Evolutionary conservation across 2,113 vertebrate species (phyloP), one percentile per base, ranked within the genome.

Genomic region (Anas platyrhynchos): DNA sequence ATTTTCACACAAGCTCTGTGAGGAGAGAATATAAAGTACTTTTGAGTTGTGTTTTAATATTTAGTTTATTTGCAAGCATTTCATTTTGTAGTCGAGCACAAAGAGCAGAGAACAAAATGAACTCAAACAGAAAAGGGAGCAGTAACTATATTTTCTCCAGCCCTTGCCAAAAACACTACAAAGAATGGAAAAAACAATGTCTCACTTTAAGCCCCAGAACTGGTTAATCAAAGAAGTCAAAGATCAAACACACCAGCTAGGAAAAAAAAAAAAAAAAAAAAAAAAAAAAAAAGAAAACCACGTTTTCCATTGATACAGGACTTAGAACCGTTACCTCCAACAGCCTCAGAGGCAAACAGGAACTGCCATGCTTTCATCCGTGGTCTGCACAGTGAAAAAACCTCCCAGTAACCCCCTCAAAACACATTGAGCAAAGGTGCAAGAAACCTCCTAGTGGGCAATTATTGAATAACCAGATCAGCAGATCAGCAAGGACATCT

Each of bases 291-390:
- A 11, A 43, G 43, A 88, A 87, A 95, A 23, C 50, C 23, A 52
- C 23, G 72, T 85, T 92, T 95, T 97, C 92, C 96, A 90, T 87
- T 79, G 86, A 94, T 93, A 87, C 20, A 81, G 91, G 89, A 87
- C 94, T 93, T 96, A 93, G n/a, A 97, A 95, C 80, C 55, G 55
- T 76, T 77, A 95, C 61, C 92, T 94, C 91, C 94, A 92, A 86
- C 93, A 97, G 94, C 41, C 96, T 94, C 87, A 95, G 95, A 95
- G 66, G 94, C 97, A 97, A 93, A 93, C 36, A 89, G 71, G 78
- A 93, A 94, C 78, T 1, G 0, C 63, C n/a, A 63, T 16, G 36
- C 86, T 87, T 67, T 79, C 83, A 55, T 68, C 85, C 86, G 72
- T 88, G 76, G 36, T 63, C 44, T 92, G 66, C 59, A 82, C 44